Conservation (phyloP, 2,113 vertebrate species). For the Hemichromis elongatus region DNA sequence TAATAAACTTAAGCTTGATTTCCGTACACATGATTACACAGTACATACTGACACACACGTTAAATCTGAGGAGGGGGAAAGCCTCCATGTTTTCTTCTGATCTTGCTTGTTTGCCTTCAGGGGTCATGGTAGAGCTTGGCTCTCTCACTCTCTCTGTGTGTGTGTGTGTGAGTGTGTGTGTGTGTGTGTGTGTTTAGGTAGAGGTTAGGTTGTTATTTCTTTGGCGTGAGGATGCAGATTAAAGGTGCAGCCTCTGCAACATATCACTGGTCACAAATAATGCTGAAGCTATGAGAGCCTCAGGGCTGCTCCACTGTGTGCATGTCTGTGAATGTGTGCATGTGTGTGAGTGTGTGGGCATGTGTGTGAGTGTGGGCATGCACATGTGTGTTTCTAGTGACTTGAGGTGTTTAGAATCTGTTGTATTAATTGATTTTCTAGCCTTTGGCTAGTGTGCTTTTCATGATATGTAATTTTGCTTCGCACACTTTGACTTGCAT, state of each 20-base stretch:
- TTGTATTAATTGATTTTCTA: slow-evolving; percentile 31
- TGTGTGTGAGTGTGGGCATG: not conserved
- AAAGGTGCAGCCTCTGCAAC: slow-evolving; percentile 46
- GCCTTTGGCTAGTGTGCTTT: slow-evolving; percentile 27
- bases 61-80: not conserved
- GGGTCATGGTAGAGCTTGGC: slow-evolving; percentile 3
- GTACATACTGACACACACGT: not conserved
- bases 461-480: slow-evolving; percentile 3
- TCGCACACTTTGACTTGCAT: not conserved
- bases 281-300: slow-evolving; percentile 17
- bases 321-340: no score
- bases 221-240: slow-evolving; percentile 20
- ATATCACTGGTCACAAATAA: slow-evolving; percentile 28
- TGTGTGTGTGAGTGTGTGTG: not conserved
- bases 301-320: not conserved
- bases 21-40: not conserved
- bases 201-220: slow-evolving; percentile 30
- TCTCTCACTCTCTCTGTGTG: not conserved
- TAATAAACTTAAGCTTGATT: not conserved
- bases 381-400: not conserved
- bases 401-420: not conserved
- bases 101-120: slow-evolving; percentile 24
- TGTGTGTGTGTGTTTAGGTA: not conserved
- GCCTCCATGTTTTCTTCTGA: slow-evolving; percentile 14
- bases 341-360: not conserved